phyloP scores from a whole-genome alignment of 1,140 invertebrate genomes.

The Leptopilina clavipes region DNA sequence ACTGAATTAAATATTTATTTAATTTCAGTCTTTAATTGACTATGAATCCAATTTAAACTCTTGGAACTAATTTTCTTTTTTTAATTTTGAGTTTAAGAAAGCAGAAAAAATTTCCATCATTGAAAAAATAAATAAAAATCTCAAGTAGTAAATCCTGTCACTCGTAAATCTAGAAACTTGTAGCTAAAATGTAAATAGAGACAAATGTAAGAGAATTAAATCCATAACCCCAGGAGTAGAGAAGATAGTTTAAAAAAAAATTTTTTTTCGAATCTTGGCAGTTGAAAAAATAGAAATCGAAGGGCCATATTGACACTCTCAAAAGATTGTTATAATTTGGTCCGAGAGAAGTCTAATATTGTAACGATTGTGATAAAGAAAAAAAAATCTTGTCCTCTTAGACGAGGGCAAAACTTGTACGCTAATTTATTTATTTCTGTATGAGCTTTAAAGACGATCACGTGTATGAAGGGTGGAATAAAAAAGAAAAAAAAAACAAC shows the following conservation, averaged over 20 bases:
- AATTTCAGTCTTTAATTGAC: no score
- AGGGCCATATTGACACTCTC: conserved; percentile 38
- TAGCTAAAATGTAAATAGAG: conserved; percentile 63
- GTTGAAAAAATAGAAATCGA: conserved; percentile 36
- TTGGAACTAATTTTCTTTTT: no score
- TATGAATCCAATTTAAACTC: no score
- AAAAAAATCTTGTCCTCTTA: conserved; percentile 42
- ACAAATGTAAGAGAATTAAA: conserved; percentile 46
- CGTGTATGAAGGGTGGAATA: background rate
- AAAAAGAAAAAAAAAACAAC: background rate
- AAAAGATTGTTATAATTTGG: conserved; percentile 33
- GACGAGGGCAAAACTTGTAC: conserved; percentile 20
- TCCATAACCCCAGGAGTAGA: conserved; percentile 51
- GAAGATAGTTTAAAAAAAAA: conserved; percentile 49
- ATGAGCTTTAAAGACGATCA: conserved; percentile 21
- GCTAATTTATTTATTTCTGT: conserved; percentile 55
- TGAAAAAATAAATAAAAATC: background rate
- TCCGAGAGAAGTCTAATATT: conserved; percentile 46
- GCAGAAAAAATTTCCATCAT: no score
- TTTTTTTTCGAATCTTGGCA: conserved; percentile 36
- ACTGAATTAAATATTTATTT: no score
- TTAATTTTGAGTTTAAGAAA: no score
- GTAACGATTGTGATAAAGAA: conserved; percentile 57
- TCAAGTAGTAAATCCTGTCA: conserved; percentile 16
- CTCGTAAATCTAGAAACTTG: conserved; percentile 38